Conservation (phyloP, 2,113 vertebrate species). For the Redunca redunca region DNA sequence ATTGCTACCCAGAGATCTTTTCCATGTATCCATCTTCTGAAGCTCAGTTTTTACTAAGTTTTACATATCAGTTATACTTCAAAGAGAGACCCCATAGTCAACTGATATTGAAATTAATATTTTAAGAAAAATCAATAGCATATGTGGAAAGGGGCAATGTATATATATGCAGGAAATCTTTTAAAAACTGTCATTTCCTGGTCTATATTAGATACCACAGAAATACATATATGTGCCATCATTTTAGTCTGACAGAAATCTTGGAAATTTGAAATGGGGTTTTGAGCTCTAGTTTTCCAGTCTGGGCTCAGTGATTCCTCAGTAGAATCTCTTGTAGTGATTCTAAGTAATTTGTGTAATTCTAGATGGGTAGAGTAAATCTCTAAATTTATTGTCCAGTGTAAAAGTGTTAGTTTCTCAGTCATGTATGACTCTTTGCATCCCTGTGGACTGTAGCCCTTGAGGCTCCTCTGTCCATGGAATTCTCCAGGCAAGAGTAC, state of each 20-base stretch:
- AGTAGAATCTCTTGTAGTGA: background rate
- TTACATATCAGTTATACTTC: background rate
- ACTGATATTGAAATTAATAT: background rate
- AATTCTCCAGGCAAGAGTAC: background rate
- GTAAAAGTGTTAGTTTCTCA: background rate
- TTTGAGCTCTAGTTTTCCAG: background rate
- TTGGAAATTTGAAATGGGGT: background rate
- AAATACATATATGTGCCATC: background rate
- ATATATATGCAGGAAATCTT: background rate
- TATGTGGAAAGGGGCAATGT: background rate
- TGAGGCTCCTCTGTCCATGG: background rate
- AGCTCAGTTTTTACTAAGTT: background rate
- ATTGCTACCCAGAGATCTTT: background rate
- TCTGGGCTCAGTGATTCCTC: background rate
- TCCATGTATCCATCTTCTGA: background rate
- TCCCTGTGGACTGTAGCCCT: background rate
- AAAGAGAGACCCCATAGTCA: background rate
- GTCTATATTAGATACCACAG: background rate
- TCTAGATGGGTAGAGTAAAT: background rate
- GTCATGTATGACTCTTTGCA: background rate
- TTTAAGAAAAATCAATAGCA: background rate
- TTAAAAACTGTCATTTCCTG: background rate
- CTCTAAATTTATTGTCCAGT: background rate
- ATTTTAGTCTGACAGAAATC: background rate
- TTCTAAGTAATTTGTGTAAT: background rate